Evolutionary conservation across 2,888 invertebrate genomes (phyloP).

Genomic region (Drosophila nr. perissopoda): DNA sequence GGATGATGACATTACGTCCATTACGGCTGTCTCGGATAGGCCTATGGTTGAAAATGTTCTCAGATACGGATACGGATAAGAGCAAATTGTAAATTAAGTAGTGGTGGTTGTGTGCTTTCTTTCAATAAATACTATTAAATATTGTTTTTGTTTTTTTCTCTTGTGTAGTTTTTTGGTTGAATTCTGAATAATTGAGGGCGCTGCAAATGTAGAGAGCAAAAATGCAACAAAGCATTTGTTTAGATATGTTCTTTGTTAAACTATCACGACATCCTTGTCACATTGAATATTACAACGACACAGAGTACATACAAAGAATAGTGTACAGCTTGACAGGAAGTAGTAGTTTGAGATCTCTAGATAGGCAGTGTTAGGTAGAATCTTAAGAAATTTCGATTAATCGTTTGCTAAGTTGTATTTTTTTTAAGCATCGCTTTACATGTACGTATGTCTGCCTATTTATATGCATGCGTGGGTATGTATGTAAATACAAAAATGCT

Average conservation of each 20-base stretch:
- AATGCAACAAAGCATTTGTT: constrained; percentile 47
- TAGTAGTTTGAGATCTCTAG: constrained; percentile 17
- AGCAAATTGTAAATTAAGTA: constrained; percentile 56
- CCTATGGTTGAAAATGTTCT: constrained; percentile 89
- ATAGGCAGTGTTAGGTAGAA: constrained; percentile 19
- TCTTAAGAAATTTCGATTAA: constrained; percentile 2
- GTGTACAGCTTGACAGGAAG: constrained; percentile 41
- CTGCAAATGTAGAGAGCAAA: constrained; percentile 60
- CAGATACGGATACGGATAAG: constrained; percentile 62
- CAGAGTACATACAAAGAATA: constrained; percentile 32
- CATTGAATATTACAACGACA: constrained; percentile 42
- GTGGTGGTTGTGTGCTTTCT: constrained; percentile 59
- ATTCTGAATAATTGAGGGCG: constrained; percentile 23
- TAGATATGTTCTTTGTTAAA: constrained; percentile 25
- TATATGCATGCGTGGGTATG: constrained; percentile 2
- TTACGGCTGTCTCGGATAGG: constrained; percentile 94
- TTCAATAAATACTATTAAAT: constrained; percentile 5
- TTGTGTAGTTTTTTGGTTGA: constrained; percentile 35
- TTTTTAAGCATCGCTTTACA: constrained; percentile 14
- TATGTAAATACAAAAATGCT: constrained; percentile 23
- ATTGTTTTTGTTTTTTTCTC: neutral
- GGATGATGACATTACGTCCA: constrained; percentile 97
- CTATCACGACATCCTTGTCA: constrained; percentile 22
- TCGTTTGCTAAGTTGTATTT: constrained; percentile 5
- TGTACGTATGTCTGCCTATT: neutral